Evolutionary conservation across 2,888 invertebrate genomes (phyloP).

Genomic region (Eumerus sabulonum): DNA sequence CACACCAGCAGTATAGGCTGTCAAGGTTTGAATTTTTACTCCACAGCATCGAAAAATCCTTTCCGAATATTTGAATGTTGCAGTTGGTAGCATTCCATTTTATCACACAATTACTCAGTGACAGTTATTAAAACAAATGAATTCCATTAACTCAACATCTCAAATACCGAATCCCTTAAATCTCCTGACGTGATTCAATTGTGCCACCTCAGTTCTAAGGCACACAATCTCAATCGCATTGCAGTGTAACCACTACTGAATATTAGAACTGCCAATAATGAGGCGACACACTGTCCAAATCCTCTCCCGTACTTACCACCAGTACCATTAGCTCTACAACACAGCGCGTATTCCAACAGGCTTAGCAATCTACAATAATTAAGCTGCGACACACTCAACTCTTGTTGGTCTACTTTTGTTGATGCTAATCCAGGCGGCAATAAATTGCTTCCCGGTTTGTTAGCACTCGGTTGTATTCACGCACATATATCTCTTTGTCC

Average conservation of each 20-base stretch:
- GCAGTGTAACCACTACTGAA: slow-evolving; percentile 20
- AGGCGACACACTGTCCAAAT: slow-evolving; percentile 33
- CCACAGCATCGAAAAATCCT: too few relatives aligned
- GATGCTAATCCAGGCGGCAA: slow-evolving; percentile 45
- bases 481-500: slow-evolving; percentile 24
- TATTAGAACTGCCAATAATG: slow-evolving; percentile 39
- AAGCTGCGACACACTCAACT: slow-evolving; percentile 28
- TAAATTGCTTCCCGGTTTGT: slow-evolving; percentile 12
- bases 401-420: slow-evolving; percentile 6
- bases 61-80: too few relatives aligned
- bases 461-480: slow-evolving; percentile 10
- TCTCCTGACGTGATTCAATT: too few relatives aligned
- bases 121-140: too few relatives aligned
- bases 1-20: too few relatives aligned
- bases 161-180: too few relatives aligned
- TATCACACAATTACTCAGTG: too few relatives aligned
- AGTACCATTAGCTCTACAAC: too few relatives aligned
- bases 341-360: slow-evolving; percentile 4
- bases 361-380: slow-evolving; percentile 53
- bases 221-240: slow-evolving; percentile 31
- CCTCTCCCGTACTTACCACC: slow-evolving; percentile 8
- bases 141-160: background rate
- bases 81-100: too few relatives aligned
- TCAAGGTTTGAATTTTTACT: too few relatives aligned
- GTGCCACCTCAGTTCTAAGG: slow-evolving; percentile 9